A percentile compares a stretch with the other conserved stretches of the same genome.
phyloP scores from a whole-genome alignment of 2,888 invertebrate species.

The Dryomyza anilis region DNA sequence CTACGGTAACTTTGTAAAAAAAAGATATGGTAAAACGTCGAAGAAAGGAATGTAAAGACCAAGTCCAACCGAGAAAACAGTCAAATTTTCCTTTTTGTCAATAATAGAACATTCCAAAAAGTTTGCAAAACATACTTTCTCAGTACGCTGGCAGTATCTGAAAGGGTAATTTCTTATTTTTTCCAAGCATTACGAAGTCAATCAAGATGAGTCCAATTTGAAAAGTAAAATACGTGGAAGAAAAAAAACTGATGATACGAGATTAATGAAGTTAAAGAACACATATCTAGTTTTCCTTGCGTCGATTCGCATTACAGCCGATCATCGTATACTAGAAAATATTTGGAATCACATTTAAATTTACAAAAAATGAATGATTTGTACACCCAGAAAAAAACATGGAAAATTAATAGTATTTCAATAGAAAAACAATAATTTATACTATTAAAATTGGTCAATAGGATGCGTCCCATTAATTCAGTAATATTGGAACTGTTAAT shows the following conservation, averaged over 20 bases:
- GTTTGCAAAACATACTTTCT: background rate
- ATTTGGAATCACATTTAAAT: too few relatives aligned
- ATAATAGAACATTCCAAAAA: background rate
- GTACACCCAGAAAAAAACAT: too few relatives aligned
- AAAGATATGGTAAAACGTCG: too few relatives aligned
- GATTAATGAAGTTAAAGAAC: background rate
- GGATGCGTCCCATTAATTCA: too few relatives aligned
- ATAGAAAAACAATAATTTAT: too few relatives aligned
- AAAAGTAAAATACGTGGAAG: background rate
- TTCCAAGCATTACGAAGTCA: background rate
- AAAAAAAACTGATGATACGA: background rate
- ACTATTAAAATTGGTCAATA: too few relatives aligned
- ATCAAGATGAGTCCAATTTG: background rate
- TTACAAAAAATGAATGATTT: background rate
- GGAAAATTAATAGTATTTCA: too few relatives aligned
- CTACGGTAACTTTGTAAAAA: too few relatives aligned
- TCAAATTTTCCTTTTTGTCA: background rate
- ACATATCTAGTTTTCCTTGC: background rate
- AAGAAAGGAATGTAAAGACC: too few relatives aligned
- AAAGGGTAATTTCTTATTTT: background rate
- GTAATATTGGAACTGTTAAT: too few relatives aligned
- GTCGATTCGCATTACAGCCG: background rate
- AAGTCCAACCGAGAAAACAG: too few relatives aligned
- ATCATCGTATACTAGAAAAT: background rate
- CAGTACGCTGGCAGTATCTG: background rate